Evolutionary conservation across 2,797 vertebrate species (phyloP).

Genomic region (Coluber constrictor): DNA sequence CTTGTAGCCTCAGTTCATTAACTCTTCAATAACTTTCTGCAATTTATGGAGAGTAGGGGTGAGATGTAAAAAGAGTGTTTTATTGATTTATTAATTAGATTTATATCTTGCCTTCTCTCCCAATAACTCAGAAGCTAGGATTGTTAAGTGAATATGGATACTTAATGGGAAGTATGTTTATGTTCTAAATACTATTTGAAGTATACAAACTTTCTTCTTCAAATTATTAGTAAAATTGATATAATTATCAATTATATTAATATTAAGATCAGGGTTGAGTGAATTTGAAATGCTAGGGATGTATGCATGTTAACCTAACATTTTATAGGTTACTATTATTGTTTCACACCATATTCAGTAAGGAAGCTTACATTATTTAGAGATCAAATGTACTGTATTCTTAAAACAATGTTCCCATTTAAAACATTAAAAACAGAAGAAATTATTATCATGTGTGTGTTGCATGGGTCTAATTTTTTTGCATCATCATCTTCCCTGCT

Average conservation of each 20-base stretch:
- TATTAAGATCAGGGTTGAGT: neutral
- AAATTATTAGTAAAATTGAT: neutral
- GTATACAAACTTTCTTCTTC: neutral
- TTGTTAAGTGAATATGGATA: neutral
- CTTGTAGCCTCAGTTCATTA: neutral
- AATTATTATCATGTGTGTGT: neutral
- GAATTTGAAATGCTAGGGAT: neutral
- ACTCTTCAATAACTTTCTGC: constrained; percentile 15
- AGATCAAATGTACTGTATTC: neutral
- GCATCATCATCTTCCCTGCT: neutral
- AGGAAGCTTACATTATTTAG: neutral
- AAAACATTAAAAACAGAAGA: neutral
- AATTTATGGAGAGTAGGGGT: neutral
- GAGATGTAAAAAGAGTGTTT: neutral
- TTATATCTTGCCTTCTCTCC: neutral
- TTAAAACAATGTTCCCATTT: neutral
- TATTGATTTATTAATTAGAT: neutral
- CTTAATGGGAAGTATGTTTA: neutral
- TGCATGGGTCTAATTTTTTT: neutral
- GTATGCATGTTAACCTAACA: neutral
- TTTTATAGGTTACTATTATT: neutral
- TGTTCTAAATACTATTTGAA: neutral
- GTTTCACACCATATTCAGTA: neutral
- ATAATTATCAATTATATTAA: neutral
- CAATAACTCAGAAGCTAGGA: neutral